phyloP scores from a whole-genome alignment of 1,140 invertebrate genomes.

The Agrypnia vestita region DNA sequence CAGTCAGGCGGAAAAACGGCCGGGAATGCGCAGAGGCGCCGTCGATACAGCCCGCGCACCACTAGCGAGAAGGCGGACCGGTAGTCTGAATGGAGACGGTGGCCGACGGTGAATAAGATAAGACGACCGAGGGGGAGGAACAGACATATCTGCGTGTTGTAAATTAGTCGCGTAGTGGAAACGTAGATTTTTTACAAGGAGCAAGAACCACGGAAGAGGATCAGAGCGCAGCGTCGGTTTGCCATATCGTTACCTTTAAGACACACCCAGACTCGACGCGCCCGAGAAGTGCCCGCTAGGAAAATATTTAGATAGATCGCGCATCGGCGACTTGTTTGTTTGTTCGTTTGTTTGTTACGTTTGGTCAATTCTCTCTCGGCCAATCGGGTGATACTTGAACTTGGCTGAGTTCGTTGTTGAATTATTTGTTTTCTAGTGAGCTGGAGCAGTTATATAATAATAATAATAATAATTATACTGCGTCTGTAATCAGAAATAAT shows the following conservation, averaged over 20 bases:
- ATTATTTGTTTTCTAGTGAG: too few relatives aligned
- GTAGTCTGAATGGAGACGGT: conserved; percentile 10
- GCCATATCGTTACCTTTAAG: conserved; percentile 35
- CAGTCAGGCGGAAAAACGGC: conserved; percentile 54
- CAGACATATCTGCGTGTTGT: conserved; percentile 48
- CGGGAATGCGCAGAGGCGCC: conserved; percentile 7
- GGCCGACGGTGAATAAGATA: conserved; percentile 1
- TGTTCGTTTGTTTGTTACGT: not conserved
- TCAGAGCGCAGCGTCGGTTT: not conserved
- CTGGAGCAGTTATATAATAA: too few relatives aligned
- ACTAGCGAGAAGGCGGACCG: not conserved
- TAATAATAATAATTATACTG: too few relatives aligned
- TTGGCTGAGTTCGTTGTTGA: too few relatives aligned
- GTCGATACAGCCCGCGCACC: conserved; percentile 15
- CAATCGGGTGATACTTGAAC: not conserved
- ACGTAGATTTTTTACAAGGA: conserved; percentile 49
- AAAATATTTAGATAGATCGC: conserved; percentile 1
- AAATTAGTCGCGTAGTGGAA: conserved; percentile 40
- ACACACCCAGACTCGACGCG: too few relatives aligned
- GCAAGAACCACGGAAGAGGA: not conserved
- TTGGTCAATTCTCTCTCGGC: conserved; percentile 19
- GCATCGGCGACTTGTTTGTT: too few relatives aligned
- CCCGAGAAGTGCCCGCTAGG: not conserved
- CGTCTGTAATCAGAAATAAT: too few relatives aligned
- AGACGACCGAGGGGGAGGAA: conserved; percentile 1